Evolutionary conservation across 2,113 vertebrate genomes (phyloP), one percentile per base, ranked within the genome.

Genomic region (Archilochus colubris): DNA sequence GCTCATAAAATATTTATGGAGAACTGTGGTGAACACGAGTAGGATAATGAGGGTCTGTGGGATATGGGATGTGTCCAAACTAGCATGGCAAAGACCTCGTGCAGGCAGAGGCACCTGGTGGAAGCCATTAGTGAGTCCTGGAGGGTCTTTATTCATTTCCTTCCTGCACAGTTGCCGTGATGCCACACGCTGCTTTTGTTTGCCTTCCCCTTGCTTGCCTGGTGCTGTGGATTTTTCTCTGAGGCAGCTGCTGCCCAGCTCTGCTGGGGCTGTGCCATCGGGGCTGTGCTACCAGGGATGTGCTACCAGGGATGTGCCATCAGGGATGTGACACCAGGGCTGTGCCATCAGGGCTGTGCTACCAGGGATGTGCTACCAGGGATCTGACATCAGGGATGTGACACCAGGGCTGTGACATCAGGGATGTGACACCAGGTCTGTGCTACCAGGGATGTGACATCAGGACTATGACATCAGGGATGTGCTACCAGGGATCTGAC

Each of bases 41-140:
- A 94, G 91, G 93, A 96, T 96, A 97, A 97, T 94, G 95, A 97
- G 95, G 97, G 94, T 96, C 95, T 96, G 92, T 96, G 95, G 97
- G 94, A 96, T 93, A 93, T 82, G 81, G 89, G 95, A 93, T 92
- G 96, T 94, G 88, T 95, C 95, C 96, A 95, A 88, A 89, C 94
- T 25, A 44, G 86, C 83, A 12, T 73, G 91, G 93, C 2, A 58
- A 92, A 94, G 95, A 38, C 95, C 91, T 94, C 57, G 55, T 80
- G 28, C 81, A 94, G 96, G 44, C 81, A 82, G 93, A 87, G 80
- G 85, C 74, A 27, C 16, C 3, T 8, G 8, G 93, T 68, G 81
- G 93, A 92, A 85, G 86, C 94, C 74, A 91, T 92, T 82, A 93
- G 93, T 33, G 84, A 89, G 81, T 90, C 77, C 91, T 90, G 88